Conservation (phyloP, 2,113 vertebrate species). For the Barbus barbus region DNA sequence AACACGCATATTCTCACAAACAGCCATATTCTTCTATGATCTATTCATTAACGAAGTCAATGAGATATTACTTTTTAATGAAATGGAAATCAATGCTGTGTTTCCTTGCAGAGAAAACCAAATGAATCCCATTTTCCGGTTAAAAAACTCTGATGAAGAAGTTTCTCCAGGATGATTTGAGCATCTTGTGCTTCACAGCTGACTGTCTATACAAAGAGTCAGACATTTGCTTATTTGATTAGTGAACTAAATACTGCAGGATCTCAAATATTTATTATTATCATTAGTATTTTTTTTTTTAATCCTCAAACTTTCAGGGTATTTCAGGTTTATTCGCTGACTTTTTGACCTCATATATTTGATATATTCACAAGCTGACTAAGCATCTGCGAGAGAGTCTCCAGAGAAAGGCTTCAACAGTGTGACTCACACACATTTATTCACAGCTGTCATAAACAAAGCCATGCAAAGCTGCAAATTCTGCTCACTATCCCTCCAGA, state of each 20-base stretch:
- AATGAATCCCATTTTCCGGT: too few species aligned
- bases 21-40: too few species aligned
- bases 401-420: neutral
- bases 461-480: neutral
- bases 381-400: neutral
- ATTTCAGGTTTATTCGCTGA: neutral
- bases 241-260: neutral
- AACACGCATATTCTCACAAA: too few species aligned
- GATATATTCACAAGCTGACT: neutral
- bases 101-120: too few species aligned
- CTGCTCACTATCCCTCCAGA: neutral
- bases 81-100: too few species aligned
- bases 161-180: neutral
- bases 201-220: too few species aligned
- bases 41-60: too few species aligned
- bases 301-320: neutral
- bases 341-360: neutral
- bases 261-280: neutral
- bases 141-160: neutral
- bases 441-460: slow-evolving; percentile 12
- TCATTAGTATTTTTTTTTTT: too few species aligned
- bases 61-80: too few species aligned
- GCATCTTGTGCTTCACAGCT: too few species aligned
- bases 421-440: neutral
- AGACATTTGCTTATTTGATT: too few species aligned